phyloP scores from a whole-genome alignment of 2,113 vertebrate genomes.

The Cyrtonyx montezumae region DNA sequence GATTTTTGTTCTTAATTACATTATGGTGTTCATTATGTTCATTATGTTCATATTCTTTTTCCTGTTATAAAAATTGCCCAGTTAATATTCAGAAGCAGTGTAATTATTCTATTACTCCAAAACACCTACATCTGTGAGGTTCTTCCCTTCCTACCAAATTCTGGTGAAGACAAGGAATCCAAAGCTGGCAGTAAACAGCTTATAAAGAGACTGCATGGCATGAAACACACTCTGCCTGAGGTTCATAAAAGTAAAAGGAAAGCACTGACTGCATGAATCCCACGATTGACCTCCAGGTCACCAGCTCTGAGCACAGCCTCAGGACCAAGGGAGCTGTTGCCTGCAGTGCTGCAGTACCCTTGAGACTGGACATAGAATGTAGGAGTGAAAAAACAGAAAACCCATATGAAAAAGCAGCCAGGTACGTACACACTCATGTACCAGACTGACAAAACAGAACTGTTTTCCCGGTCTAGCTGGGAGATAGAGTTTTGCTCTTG shows the following conservation, averaged over 20 bases:
- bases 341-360: not conserved
- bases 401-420: not conserved
- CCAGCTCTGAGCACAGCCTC: rapidly evolving
- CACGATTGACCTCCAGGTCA: not conserved
- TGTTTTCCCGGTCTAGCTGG: not conserved
- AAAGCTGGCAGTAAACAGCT: not conserved
- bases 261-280: not conserved
- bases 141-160: not conserved
- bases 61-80: not conserved
- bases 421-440: not conserved
- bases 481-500: not conserved
- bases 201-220: not conserved
- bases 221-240: not conserved
- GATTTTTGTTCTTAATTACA: not conserved
- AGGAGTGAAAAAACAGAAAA: not conserved
- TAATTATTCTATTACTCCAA: not conserved
- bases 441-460: not conserved
- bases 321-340: not conserved
- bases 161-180: not conserved
- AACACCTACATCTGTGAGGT: not conserved
- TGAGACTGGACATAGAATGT: not conserved
- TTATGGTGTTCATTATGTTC: not conserved
- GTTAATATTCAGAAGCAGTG: not conserved
- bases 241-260: not conserved
- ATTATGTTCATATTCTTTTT: slow-evolving; percentile 30